Percentiles rank a stretch among this genome's conserved stretches.
Conservation (phyloP, 2,113 vertebrate genomes). For the Romanogobio albipinnatus region DNA sequence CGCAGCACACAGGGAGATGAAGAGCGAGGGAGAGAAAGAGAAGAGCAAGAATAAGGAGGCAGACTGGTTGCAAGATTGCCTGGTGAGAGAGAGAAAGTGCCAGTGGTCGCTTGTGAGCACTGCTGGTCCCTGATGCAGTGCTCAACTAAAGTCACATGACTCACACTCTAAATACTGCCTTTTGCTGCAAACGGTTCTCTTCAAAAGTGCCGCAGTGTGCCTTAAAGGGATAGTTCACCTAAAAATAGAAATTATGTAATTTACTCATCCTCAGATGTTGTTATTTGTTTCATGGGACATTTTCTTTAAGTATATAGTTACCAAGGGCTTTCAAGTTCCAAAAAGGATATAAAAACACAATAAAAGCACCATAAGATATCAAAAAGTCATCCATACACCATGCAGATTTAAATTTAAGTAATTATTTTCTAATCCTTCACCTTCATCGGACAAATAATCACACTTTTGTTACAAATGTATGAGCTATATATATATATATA, state of each 20-base stretch:
- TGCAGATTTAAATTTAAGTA: neutral
- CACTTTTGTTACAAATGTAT: neutral
- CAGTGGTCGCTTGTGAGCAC: slow-evolving; percentile 10
- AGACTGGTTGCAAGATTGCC: neutral
- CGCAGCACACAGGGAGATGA: neutral
- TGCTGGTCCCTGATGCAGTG: slow-evolving; percentile 36
- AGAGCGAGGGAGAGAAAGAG: slow-evolving; percentile 1
- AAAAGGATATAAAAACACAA: neutral
- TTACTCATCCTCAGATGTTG: neutral
- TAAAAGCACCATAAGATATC: neutral
- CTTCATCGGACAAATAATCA: neutral
- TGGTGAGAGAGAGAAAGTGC: slow-evolving; percentile 14
- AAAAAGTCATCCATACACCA: neutral
- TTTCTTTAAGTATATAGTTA: neutral
- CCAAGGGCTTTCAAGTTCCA: neutral
- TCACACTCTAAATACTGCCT: neutral
- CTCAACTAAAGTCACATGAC: slow-evolving; percentile 17
- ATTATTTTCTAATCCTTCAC: neutral
- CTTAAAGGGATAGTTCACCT: slow-evolving; percentile 26
- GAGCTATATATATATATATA: neutral
- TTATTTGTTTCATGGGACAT: neutral
- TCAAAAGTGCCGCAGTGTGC: slow-evolving; percentile 33
- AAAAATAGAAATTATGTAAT: neutral
- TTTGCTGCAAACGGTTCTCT: slow-evolving; percentile 24
- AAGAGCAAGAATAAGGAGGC: slow-evolving; percentile 12